Conservation (phyloP, 1,140 invertebrate genomes). For the Zaprionus ornatus region DNA sequence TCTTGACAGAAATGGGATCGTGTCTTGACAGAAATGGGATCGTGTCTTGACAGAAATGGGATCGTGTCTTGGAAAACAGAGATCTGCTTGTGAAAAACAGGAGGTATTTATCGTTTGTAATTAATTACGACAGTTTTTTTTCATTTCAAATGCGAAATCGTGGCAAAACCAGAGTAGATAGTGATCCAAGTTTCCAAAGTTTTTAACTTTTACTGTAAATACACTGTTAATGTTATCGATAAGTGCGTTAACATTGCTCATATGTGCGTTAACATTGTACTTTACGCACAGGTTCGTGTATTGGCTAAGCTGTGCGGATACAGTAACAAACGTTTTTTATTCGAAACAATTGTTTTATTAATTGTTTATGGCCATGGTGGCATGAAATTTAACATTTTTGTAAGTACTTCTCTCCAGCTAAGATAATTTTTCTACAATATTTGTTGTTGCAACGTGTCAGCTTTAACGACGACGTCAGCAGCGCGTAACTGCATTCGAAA, state of each 20-base stretch:
- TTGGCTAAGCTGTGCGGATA: constrained; percentile 5
- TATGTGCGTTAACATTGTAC: constrained; percentile 6
- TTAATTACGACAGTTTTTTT: too few species aligned
- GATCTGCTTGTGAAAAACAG: too few species aligned
- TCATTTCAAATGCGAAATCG: too few species aligned
- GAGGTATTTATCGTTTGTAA: too few species aligned
- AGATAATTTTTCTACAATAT: background rate
- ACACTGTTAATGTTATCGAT: constrained; percentile 1
- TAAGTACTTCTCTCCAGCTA: background rate
- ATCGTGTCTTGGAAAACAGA: too few species aligned
- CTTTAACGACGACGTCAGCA: constrained; percentile 18
- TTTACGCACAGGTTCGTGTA: constrained; percentile 9
- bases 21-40: too few species aligned
- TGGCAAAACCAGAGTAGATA: background rate
- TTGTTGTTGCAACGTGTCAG: background rate
- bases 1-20: too few species aligned
- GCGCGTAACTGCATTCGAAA: constrained; percentile 40
- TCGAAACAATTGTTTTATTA: background rate
- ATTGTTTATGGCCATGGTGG: background rate
- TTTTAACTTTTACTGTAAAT: too few species aligned
- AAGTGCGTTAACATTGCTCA: background rate
- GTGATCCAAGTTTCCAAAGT: background rate
- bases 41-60: too few species aligned
- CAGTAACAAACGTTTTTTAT: background rate
- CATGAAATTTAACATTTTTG: background rate